Base-by-base conservation (phyloP, 2,797 vertebrate species). In the Hyperoplus immaculatus region DNA sequence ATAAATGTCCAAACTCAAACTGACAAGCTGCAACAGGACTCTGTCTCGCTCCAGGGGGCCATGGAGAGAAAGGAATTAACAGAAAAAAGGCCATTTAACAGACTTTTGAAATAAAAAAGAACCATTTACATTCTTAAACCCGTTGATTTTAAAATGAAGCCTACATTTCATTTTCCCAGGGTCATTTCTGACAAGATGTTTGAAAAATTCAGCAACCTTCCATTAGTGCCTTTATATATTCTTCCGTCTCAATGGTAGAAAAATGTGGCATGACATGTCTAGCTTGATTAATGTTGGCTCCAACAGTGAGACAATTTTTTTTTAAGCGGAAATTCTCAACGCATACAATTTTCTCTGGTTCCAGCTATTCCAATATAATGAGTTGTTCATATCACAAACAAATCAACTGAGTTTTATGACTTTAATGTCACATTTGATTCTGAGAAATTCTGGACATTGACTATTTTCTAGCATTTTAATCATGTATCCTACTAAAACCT, bases 11-110 rank as follows among this genome's bases (percentile, higher is more conserved):
- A 36, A 75, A 64, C 60, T 60, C 68, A 59, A 68, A 75, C 38
- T 69, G 75, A 82, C 84, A 82, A 77, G 42, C 61, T 62, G 75
- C 61, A 49, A 29, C 16, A 55, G 49, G 56, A 85, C 55, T 69
- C 58, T 2, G 47, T 53, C 18, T 47, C 5, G 64, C 73, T 75
- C 59, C 72, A 57, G 18, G 74, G 58, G n/a, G 58, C 29, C 38
- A 38, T 39, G 5, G 47, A 64, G 8, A 15, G 29, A 72, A 49
- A 56, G 0, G 1, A 68, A 29, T 15, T 43, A 42, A 59, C 57
- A 42, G 14, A 46, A 5, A 41, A 41, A 58, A 1, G 3, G 38
- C 6, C 9, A 5, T 38, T 51, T 45, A 45, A 70, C 21, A 39
- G 14, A 58, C 56, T 1, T 9, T 4, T 42, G 21, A 58, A 65